phyloP scores from a whole-genome alignment of 2,797 vertebrate genomes.

The Pachyuromys duprasi region DNA sequence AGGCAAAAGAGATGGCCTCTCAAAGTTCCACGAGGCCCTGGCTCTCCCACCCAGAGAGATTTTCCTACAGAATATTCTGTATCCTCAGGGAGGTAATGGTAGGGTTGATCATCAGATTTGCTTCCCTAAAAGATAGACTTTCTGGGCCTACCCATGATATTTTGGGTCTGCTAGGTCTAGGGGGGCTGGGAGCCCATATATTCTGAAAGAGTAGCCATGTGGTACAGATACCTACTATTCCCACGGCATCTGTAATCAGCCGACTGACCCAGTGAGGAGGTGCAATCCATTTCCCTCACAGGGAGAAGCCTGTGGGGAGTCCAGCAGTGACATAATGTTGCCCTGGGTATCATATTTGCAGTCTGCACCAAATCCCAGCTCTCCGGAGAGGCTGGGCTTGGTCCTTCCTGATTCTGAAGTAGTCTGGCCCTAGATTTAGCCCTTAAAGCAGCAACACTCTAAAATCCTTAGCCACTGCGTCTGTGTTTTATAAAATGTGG shows the following conservation, averaged over 20 bases:
- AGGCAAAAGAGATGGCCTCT: background rate
- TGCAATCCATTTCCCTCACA: conserved; percentile 56
- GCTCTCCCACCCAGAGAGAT: background rate
- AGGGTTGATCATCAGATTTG: background rate
- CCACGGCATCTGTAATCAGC: conserved; percentile 17
- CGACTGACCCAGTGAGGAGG: background rate
- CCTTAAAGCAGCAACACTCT: conserved; percentile 47
- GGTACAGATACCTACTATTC: background rate
- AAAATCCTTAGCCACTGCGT: conserved; percentile 4
- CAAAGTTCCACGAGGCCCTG: background rate
- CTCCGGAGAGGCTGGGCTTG: background rate
- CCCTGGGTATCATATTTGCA: background rate
- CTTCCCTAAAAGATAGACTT: conserved; percentile 20
- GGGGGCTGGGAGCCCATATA: background rate
- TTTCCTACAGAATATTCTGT: background rate
- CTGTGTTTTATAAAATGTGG: conserved; percentile 42
- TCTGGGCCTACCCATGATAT: background rate
- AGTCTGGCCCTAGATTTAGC: conserved; percentile 15
- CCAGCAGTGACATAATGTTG: background rate
- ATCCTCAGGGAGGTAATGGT: background rate
- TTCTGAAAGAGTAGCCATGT: conserved; percentile 45
- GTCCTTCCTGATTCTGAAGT: conserved; percentile 46
- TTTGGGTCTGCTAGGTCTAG: conserved; percentile 22
- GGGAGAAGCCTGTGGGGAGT: background rate
- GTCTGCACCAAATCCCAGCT: background rate